These are phyloP conservation scores for Harpagifer antarcticus DNA, from an alignment of 2,797 vertebrate species.

Conservation along the genomic window DNA sequence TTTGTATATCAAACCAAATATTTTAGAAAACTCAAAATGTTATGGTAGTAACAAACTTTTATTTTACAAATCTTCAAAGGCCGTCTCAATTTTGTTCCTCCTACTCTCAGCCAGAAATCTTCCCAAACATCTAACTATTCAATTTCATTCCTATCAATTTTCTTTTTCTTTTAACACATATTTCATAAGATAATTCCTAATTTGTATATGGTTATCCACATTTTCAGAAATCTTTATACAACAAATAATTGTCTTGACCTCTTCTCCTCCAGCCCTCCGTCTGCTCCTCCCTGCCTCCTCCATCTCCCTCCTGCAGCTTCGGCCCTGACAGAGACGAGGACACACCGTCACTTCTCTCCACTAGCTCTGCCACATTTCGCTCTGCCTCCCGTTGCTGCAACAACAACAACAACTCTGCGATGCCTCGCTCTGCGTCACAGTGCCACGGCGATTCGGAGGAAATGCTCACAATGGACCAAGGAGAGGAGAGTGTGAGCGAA, in stretches of 20 bases:
- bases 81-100: too few species aligned
- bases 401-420: conserved; percentile 67
- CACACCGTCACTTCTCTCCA: conserved; percentile 65
- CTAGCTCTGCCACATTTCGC: conserved; percentile 64
- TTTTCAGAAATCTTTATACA: too few species aligned
- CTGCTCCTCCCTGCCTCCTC: conserved; percentile 73
- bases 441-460: neutral
- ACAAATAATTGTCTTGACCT: neutral
- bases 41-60: too few species aligned
- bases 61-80: too few species aligned
- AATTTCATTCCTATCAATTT: too few species aligned
- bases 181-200: too few species aligned
- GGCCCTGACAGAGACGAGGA: conserved; percentile 52
- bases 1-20: too few species aligned
- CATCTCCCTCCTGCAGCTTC: conserved; percentile 45
- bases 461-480: neutral
- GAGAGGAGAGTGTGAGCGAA: conserved; percentile 34
- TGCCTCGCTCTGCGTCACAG: conserved; percentile 16
- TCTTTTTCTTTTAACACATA: too few species aligned
- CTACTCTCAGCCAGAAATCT: too few species aligned
- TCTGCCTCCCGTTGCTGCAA: conserved; percentile 53
- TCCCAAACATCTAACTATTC: too few species aligned
- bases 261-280: conserved; percentile 77
- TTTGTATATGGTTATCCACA: too few species aligned
- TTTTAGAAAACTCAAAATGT: too few species aligned